phyloP scores from a whole-genome alignment of 2,113 vertebrate genomes.

The Actinemys pallida region DNA sequence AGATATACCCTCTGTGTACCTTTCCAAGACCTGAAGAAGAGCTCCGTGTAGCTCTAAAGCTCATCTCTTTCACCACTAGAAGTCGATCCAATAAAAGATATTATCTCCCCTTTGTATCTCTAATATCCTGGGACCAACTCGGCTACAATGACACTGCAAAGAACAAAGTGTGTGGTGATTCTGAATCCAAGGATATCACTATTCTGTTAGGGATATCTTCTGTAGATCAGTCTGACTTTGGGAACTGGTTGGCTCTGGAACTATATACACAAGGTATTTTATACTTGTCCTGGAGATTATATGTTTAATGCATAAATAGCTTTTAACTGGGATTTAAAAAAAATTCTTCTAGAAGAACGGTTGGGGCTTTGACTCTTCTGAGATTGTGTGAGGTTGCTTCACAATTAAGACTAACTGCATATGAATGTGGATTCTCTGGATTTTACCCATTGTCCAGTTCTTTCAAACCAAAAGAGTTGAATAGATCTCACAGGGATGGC shows the following conservation, averaged over 20 bases:
- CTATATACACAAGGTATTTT: conserved; percentile 4
- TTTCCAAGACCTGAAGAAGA: too few relatives aligned
- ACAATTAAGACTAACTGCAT: neutral
- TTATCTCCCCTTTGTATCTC: too few relatives aligned
- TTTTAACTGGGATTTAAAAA: neutral
- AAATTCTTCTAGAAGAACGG: neutral
- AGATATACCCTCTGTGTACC: too few relatives aligned
- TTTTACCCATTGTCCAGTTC: too few relatives aligned
- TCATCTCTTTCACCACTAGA: too few relatives aligned
- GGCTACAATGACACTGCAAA: neutral
- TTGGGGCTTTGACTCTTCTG: neutral
- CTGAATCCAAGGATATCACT: neutral
- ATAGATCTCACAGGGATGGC: neutral
- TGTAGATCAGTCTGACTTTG: neutral
- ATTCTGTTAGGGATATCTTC: neutral
- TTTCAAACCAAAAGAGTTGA: neutral
- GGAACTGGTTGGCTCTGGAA: neutral
- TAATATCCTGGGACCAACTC: too few relatives aligned
- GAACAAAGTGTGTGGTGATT: neutral
- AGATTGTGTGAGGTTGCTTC: neutral
- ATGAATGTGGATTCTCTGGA: neutral
- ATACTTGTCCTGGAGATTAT: neutral
- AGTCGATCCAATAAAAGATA: too few relatives aligned
- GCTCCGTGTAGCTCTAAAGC: too few relatives aligned
- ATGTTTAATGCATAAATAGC: neutral